These are phyloP conservation scores for Corvus hawaiiensis DNA, from an alignment of 2,113 vertebrate genomes.

Conservation along the genomic window DNA sequence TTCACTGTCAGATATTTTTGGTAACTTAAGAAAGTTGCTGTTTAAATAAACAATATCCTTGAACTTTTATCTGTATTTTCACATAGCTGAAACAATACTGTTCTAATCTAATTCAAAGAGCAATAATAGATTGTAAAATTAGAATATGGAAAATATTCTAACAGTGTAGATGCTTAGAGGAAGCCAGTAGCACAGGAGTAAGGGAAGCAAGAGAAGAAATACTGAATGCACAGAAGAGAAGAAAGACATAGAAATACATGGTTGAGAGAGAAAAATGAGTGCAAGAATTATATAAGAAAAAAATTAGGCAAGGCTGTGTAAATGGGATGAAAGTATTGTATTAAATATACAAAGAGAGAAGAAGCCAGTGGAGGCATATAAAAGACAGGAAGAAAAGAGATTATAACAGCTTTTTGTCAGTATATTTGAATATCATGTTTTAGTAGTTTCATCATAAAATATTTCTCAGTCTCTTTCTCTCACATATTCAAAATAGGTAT, in stretches of 20 bases:
- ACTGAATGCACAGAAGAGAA: not conserved
- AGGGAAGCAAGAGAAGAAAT: not conserved
- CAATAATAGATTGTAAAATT: not conserved
- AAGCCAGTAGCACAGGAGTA: not conserved
- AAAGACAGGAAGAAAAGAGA: not conserved
- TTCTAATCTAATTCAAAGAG: not conserved
- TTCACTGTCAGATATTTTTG: not conserved
- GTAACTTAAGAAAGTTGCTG: not conserved
- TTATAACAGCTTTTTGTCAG: constrained; percentile 5
- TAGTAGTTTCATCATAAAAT: not conserved
- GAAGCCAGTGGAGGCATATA: not conserved
- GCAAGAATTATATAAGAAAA: not conserved
- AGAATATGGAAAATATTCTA: not conserved
- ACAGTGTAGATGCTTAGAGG: not conserved
- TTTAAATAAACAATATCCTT: not conserved
- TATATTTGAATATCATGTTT: constrained; percentile 20
- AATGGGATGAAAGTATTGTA: not conserved
- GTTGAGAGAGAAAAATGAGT: not conserved
- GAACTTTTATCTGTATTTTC: not conserved
- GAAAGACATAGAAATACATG: not conserved
- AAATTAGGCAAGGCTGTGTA: not conserved
- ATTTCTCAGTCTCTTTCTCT: not conserved
- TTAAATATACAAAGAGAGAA: not conserved
- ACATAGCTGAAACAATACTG: not conserved
- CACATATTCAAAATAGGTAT: not conserved